These are phyloP conservation scores for Phataginus tetradactyla DNA, from an alignment of 2,797 vertebrate species.

Conservation along the genomic window DNA sequence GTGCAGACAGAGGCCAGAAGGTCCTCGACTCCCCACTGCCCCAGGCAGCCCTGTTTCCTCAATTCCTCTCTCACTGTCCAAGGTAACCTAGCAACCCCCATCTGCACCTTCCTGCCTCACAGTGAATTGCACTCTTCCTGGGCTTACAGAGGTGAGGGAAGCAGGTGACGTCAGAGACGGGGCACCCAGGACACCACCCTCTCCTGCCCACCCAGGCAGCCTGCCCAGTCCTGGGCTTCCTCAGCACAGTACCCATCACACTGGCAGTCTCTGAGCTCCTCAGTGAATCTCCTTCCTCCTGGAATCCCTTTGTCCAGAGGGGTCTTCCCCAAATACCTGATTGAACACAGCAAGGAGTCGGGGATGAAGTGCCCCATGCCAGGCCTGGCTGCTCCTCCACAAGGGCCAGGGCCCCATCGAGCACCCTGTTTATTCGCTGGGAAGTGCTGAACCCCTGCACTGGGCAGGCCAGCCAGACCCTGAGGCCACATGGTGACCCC, in stretches of 20 bases:
- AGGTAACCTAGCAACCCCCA: background rate
- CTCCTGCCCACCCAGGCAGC: background rate
- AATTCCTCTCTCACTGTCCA: background rate
- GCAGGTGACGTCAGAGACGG: background rate
- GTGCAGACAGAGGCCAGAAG: background rate
- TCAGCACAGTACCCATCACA: rapidly evolving
- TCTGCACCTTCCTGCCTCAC: background rate
- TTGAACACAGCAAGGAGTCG: background rate
- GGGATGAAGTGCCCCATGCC: background rate
- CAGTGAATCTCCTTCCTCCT: background rate
- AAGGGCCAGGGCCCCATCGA: background rate
- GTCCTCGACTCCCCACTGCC: background rate
- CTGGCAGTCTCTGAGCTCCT: background rate
- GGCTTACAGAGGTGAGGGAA: background rate
- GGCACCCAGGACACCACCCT: background rate
- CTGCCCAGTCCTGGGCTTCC: background rate
- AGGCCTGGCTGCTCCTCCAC: rapidly evolving
- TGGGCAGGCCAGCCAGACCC: background rate
- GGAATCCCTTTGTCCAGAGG: background rate
- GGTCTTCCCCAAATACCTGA: background rate
- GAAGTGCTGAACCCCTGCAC: background rate
- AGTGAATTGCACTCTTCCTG: background rate
- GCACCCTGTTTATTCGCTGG: background rate
- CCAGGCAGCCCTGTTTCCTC: rapidly evolving
- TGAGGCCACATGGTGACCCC: background rate